These are phyloP conservation scores for Leuctra nigra DNA, from an alignment of 2,888 invertebrate species.

Conservation along the genomic window DNA sequence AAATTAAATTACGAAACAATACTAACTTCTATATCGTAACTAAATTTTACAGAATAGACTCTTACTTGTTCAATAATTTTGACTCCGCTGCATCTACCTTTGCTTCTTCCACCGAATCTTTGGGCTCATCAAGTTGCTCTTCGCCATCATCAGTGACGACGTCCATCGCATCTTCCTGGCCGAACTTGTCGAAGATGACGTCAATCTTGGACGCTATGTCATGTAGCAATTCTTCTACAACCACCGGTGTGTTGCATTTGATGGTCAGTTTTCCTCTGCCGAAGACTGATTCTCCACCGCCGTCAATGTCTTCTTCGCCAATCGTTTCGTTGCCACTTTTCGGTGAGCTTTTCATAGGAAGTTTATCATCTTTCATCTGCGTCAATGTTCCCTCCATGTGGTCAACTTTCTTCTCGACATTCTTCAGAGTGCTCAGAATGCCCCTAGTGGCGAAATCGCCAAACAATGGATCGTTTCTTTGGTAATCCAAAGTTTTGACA, in stretches of 20 bases:
- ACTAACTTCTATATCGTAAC: not conserved
- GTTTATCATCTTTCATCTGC: not conserved
- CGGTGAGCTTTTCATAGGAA: not conserved
- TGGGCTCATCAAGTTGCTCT: conserved; percentile 1
- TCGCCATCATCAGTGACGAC: not conserved
- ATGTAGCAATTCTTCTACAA: conserved; percentile 38
- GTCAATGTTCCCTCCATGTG: conserved; percentile 31
- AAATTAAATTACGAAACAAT: no score
- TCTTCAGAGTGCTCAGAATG: conserved; percentile 39
- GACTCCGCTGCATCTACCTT: conserved; percentile 21
- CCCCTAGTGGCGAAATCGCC: conserved; percentile 41
- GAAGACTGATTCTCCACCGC: conserved; percentile 17
- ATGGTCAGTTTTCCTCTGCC: conserved; percentile 32
- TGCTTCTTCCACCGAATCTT: not conserved
- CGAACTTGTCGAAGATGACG: conserved; percentile 40
- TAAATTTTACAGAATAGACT: not conserved
- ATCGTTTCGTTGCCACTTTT: not conserved
- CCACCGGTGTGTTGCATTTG: conserved; percentile 37
- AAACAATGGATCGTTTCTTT: conserved; percentile 34
- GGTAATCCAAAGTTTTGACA: conserved; percentile 32
- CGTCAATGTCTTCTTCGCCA: conserved; percentile 10
- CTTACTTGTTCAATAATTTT: conserved; percentile 27
- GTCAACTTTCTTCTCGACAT: conserved; percentile 37
- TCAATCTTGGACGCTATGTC: conserved; percentile 42
- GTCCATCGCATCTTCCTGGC: not conserved